A percentile compares a stretch with the other conserved stretches of the same genome.
Conservation (phyloP, 1,140 invertebrate genomes). For the Mycetomoellerius zeteki region DNA sequence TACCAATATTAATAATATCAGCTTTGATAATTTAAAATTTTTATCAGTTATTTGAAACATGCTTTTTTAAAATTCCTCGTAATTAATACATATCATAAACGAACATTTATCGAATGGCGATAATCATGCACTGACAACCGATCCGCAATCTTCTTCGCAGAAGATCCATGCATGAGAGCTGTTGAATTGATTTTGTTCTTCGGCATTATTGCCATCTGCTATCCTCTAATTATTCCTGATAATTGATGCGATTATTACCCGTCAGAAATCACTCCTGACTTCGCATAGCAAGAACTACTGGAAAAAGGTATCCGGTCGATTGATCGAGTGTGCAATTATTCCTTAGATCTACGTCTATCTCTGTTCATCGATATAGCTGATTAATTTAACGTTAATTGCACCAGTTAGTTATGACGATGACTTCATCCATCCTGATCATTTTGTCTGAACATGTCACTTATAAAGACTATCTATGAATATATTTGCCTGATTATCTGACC, state of each 20-base stretch:
- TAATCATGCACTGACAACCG: not conserved
- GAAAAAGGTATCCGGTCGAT: slow-evolving; percentile 60
- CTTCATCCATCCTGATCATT: slow-evolving; percentile 20
- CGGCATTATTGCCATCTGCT: slow-evolving; percentile 30
- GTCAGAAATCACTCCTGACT: not conserved
- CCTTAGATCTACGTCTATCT: not conserved
- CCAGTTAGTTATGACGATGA: slow-evolving; percentile 30
- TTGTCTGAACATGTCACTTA: not conserved
- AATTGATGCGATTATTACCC: slow-evolving; percentile 63
- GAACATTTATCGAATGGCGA: not conserved
- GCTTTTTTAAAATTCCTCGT: not conserved
- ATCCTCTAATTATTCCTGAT: slow-evolving; percentile 58
- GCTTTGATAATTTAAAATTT: not conserved
- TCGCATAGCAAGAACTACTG: not conserved
- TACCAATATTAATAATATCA: not conserved
- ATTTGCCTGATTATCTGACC: not conserved
- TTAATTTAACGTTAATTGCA: slow-evolving; percentile 63
- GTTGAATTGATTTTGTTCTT: slow-evolving; percentile 1
- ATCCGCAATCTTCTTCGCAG: not conserved
- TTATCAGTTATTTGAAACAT: not conserved
- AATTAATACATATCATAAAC: not conserved
- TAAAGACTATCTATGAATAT: not conserved
- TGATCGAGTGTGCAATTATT: slow-evolving; percentile 66
- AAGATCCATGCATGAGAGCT: not conserved
- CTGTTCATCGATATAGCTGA: not conserved